Base-by-base conservation (phyloP, 2,888 invertebrate species). In the Cephus sareptanus region DNA sequence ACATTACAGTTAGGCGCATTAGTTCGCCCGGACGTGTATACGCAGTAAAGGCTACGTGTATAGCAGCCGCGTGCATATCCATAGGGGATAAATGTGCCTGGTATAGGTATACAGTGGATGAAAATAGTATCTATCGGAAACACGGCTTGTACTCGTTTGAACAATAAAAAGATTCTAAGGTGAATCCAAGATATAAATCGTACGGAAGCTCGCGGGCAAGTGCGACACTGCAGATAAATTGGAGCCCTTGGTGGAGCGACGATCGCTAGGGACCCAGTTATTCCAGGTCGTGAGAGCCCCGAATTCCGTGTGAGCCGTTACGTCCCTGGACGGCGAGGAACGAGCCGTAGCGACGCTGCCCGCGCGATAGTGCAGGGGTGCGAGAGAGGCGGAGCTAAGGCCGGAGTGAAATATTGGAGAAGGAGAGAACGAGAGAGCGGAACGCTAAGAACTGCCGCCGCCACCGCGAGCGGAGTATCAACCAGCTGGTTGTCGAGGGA, bases 401-500 rank as follows among this genome's bases (percentile, higher is more conserved):
- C 69, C 34, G 13, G 74, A 34, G 71, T 34, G 76, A 69, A 37
- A 31, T 35, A 69, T 31, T 56, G 33, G 69, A 73, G 80, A 75
- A 74, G 75, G 31, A 56, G 56, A 37, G 76, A 37, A 76, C 37
- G 37, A 75, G 37, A 31, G 71, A 78, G 77, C 74, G 76, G 37
- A 77, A 76, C 75, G 69, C 34, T 37, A 77, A 37, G 79, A 75
- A 73, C 34, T 11, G 56, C 76, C 34, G 70, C 73, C 76, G 73
- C 23, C 73, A 79, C 75, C 33, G 76, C 56, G 79, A 69, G 73
- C 31, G 79, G 73, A 73, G 56, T 74, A 69, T 76, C 77, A 85
- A 87, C 88, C 89, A 88, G 88, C 89, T 88, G 89, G 87, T 88
- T 88, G 87, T 87, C 88, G 87, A 88, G 87, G 88, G 85, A 88